Conservation (phyloP, 2,113 vertebrate genomes). For the Spizaetus ornatus region DNA sequence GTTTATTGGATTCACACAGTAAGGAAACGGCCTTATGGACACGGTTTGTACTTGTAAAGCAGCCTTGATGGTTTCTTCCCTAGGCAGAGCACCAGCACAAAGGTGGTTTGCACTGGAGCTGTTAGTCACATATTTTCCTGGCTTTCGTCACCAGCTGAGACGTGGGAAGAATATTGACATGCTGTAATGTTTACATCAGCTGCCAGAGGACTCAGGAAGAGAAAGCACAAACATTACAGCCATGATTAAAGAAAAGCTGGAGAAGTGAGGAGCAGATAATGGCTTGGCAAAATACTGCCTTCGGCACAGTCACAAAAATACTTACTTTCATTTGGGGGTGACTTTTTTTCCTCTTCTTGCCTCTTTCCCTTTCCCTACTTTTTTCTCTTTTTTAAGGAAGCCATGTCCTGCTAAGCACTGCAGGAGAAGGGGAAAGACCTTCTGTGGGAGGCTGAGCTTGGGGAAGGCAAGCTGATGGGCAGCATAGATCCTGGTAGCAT, state of each 20-base stretch:
- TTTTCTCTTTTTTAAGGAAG: background rate
- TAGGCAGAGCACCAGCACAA: background rate
- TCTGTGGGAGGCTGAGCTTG: background rate
- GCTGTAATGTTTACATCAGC: background rate
- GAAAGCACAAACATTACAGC: background rate
- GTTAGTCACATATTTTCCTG: background rate
- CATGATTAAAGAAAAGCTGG: background rate
- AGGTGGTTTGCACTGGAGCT: background rate
- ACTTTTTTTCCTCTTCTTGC: background rate
- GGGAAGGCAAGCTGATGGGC: background rate
- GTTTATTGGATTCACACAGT: background rate
- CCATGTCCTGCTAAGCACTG: background rate
- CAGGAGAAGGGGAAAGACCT: background rate
- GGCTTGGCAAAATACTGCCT: background rate
- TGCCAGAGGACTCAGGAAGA: background rate
- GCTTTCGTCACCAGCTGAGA: background rate
- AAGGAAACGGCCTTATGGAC: rapidly evolving
- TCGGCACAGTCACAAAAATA: background rate
- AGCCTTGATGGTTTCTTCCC: background rate
- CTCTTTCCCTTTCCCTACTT: background rate
- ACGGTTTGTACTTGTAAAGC: background rate
- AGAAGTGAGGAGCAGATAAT: background rate
- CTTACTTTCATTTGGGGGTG: background rate
- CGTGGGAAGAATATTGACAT: background rate
- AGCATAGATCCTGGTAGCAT: background rate